Conservation (phyloP, 2,888 invertebrate species). For the Diarsia rubi region DNA sequence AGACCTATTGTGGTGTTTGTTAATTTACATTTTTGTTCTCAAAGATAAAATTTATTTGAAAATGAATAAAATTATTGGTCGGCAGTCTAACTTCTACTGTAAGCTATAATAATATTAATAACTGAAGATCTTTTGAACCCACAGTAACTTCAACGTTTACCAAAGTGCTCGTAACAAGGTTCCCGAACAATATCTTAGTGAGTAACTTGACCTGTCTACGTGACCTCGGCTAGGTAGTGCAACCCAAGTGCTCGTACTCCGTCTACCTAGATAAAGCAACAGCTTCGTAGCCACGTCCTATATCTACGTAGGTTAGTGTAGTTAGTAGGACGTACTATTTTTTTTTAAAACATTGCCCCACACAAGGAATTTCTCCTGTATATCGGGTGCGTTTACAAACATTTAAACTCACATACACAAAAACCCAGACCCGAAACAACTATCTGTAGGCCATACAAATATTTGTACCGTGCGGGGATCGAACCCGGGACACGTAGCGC, state of each 20-base stretch:
- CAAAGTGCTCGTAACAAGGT: constrained; percentile 9
- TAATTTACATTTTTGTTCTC: neutral
- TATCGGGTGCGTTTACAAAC: no score
- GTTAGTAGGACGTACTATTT: no score
- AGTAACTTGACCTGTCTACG: constrained; percentile 43
- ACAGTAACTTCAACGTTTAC: neutral
- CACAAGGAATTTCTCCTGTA: no score
- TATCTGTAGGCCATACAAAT: no score
- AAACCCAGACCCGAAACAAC: no score
- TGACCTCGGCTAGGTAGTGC: constrained; percentile 44
- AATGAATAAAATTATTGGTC: neutral
- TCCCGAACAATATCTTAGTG: constrained; percentile 18
- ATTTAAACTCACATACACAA: no score
- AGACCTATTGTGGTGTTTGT: neutral
- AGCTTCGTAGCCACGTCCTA: neutral
- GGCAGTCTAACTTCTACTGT: neutral
- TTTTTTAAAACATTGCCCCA: no score
- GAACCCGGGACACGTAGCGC: no score
- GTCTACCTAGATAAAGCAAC: neutral
- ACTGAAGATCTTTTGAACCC: neutral
- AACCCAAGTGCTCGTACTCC: constrained; percentile 19
- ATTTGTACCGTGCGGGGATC: no score
- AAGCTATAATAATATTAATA: neutral
- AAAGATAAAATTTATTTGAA: neutral
- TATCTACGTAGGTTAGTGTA: neutral